Evolutionary conservation across 1,140 invertebrate genomes (phyloP), one percentile per base, ranked within the genome.

Genomic region (Drosophila athabasca): DNA sequence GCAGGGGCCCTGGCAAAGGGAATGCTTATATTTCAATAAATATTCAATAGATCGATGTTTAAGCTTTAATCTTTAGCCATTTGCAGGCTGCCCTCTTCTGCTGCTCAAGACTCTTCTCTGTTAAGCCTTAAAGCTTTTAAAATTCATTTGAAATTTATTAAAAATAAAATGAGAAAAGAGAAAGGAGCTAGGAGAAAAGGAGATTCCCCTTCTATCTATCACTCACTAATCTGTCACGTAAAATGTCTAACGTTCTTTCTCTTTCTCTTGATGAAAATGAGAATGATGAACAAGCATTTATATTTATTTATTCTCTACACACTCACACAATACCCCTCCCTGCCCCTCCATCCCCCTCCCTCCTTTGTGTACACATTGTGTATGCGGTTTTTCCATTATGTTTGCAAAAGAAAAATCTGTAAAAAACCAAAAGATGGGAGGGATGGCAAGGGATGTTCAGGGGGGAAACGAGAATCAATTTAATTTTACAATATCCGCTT

Each of bases 401-500:
- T 59, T 74, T 80, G 48, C 60, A 65, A 78, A 74, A 62, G 67
- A 65, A 71, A 73, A 82, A 57, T 17, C 60, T 17, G 41, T 49
- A 76, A 44, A 11, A 24, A 44, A 60, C 41, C 49, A 31, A 41
- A 39, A 31, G 44, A 48, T 68, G 24, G 31, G 60, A 41, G 15
- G 61, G 7, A 11, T 49, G 7, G 35, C 17, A 0, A 19, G 17
- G 17, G 17, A 19, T 19, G 17, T 0, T 1, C 17, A 22, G 35
- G 35, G 8, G 11, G 53, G n/a, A 65, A 45, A 45, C 54, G 48
- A 73, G 59, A 85, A 84, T 87, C 84, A 82, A 85, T 87, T 85
- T 82, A 79, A 88, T 87, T 87, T 87, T 87, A 88, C 82, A 87
- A 87, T 88, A 87, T 88, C 82, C 83, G 83, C 75, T 82, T 87